A percentile compares a stretch with the other conserved stretches of the same genome.
phyloP scores from a whole-genome alignment of 2,888 invertebrate genomes.

The Syritta pipiens region DNA sequence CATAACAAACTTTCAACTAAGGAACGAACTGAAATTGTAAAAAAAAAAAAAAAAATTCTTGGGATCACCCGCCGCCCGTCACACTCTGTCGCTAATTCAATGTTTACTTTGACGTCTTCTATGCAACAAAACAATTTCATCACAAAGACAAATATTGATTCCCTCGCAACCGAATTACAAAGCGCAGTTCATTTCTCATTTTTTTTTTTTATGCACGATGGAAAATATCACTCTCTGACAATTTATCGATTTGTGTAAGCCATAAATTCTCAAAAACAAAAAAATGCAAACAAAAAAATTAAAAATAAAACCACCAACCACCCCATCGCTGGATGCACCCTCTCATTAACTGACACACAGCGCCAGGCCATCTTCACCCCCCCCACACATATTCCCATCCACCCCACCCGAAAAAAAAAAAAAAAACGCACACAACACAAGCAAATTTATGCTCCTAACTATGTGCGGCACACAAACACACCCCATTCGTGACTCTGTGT shows the following conservation, averaged over 20 bases:
- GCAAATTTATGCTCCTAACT: conserved; percentile 17
- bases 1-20: too few species aligned
- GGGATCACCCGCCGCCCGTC: too few species aligned
- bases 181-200: too few species aligned
- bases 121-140: too few species aligned
- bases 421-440: conserved; percentile 7
- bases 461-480: neutral
- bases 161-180: too few species aligned
- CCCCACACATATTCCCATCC: neutral
- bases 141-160: too few species aligned
- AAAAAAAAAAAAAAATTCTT: too few species aligned
- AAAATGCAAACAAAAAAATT: neutral
- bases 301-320: neutral
- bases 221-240: neutral
- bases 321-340: neutral
- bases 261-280: conserved; percentile 7
- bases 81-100: too few species aligned
- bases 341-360: conserved; percentile 32
- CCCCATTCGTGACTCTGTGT: neutral
- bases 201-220: too few species aligned
- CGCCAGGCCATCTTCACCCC: conserved; percentile 15
- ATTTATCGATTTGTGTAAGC: conserved; percentile 31
- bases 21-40: too few species aligned
- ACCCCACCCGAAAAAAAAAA: neutral
- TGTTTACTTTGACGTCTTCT: too few species aligned